Percentiles rank a stretch among this genome's conserved stretches.
phyloP scores from a whole-genome alignment of 2,888 invertebrate species.

The Stenurella melanura region DNA sequence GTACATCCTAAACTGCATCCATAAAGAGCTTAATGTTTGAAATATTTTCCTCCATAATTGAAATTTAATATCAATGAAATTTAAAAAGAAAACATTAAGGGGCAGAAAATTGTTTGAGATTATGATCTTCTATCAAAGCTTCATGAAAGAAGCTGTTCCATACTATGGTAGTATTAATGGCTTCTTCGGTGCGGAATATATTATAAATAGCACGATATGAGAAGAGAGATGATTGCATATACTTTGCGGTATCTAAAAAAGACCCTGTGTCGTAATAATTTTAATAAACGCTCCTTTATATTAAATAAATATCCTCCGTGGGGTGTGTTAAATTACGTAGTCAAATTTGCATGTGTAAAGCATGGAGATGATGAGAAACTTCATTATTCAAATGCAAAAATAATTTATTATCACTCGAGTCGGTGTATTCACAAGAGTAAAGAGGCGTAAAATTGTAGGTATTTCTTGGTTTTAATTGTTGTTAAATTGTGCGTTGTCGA shows the following conservation, averaged over 20 bases:
- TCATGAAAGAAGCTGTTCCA: constrained; percentile 13
- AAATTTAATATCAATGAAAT: background rate
- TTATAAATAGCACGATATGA: constrained; percentile 28
- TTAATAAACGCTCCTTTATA: constrained; percentile 32
- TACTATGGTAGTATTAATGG: constrained; percentile 26
- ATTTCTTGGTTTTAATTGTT: constrained; percentile 27
- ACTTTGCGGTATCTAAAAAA: constrained; percentile 25
- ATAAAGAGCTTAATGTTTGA: background rate
- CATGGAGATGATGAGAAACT: constrained; percentile 40
- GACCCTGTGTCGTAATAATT: constrained; percentile 18
- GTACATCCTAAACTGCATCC: background rate
- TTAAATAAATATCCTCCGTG: constrained; percentile 33
- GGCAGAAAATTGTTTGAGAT: constrained; percentile 11
- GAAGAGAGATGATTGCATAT: background rate
- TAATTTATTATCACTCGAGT: constrained; percentile 42
- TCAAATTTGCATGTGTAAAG: constrained; percentile 45
- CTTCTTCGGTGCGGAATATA: constrained; percentile 12
- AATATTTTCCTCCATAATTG: background rate
- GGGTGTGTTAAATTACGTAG: constrained; percentile 34
- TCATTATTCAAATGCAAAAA: constrained; percentile 44
- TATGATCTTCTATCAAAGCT: constrained; percentile 25
- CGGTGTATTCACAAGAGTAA: constrained; percentile 12
- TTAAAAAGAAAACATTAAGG: background rate
- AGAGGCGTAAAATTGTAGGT: constrained; percentile 33
- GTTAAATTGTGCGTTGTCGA: background rate